Conservation (phyloP, 2,888 invertebrate species). For the Melinaea menophilus region DNA sequence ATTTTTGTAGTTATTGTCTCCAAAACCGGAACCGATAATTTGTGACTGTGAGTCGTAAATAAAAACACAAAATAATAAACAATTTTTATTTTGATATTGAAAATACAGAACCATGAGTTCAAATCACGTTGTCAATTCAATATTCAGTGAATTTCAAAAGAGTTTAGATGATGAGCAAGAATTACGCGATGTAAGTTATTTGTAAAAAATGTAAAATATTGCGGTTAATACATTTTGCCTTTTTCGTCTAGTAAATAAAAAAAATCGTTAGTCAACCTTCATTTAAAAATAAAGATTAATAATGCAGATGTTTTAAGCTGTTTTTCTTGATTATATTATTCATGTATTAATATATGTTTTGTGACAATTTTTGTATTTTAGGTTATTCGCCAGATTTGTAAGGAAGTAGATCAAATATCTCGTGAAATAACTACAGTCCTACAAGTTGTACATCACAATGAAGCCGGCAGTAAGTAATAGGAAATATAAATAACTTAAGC, state of each 20-base stretch:
- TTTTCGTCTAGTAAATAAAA: no score
- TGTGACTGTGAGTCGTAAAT: constrained; percentile 1
- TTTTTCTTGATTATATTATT: no score
- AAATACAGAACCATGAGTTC: constrained; percentile 38
- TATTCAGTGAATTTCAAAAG: constrained; percentile 87
- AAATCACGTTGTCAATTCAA: constrained; percentile 72
- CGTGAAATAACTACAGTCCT: constrained; percentile 88
- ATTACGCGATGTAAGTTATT: constrained; percentile 82
- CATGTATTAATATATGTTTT: no score
- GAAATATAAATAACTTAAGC: background rate
- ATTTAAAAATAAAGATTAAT: no score
- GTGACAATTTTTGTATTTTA: constrained; percentile 42
- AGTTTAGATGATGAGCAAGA: constrained; percentile 88
- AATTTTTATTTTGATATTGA: background rate
- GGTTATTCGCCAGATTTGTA: constrained; percentile 83
- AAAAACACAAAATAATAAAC: constrained; percentile 5
- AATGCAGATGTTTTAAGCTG: no score
- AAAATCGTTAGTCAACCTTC: no score
- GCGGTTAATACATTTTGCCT: no score
- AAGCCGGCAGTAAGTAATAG: constrained; percentile 80
- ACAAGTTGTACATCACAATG: constrained; percentile 89
- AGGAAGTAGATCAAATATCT: constrained; percentile 86
- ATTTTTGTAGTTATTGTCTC: background rate
- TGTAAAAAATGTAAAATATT: no score
- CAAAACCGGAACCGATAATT: background rate